Conservation (phyloP, 2,888 invertebrate genomes). For the Eledona agricola region DNA sequence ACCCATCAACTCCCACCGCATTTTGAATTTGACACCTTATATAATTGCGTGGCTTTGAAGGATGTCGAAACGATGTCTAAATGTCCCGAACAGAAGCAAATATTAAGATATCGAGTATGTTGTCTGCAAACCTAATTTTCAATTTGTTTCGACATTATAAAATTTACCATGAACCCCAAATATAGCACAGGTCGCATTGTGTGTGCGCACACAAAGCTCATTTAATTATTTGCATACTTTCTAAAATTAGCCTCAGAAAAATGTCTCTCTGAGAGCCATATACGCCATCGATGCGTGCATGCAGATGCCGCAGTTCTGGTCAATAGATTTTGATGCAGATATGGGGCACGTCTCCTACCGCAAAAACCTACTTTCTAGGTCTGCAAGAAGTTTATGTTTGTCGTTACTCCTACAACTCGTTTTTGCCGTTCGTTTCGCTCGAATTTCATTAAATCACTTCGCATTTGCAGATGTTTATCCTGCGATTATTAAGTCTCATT, state of each 20-base stretch:
- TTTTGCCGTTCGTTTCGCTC: constrained; percentile 19
- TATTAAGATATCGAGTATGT: no score
- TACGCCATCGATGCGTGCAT: constrained; percentile 11
- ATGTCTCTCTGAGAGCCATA: constrained; percentile 5
- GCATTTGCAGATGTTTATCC: constrained; percentile 34
- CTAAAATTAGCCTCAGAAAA: constrained; percentile 42
- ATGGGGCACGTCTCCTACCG: constrained; percentile 14
- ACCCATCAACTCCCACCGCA: constrained; percentile 5
- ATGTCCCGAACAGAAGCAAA: no score
- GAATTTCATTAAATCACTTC: constrained; percentile 34
- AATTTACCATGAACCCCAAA: constrained; percentile 49
- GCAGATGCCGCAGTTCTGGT: constrained; percentile 23
- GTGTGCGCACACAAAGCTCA: constrained; percentile 49
- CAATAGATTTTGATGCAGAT: constrained; percentile 25
- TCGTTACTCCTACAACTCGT: constrained; percentile 26
- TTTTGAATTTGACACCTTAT: constrained; percentile 9
- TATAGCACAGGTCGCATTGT: constrained; percentile 47
- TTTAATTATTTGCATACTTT: constrained; percentile 55
- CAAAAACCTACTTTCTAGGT: constrained; percentile 31
- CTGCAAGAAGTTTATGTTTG: constrained; percentile 4
- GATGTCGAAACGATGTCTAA: no score
- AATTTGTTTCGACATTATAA: constrained; percentile 1
- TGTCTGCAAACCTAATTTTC: constrained; percentile 1
- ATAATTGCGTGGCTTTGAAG: no score
- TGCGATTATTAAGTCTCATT: constrained; percentile 36